Base-by-base conservation (phyloP, 2,113 vertebrate genomes). In the Ploceus nigricollis region DNA sequence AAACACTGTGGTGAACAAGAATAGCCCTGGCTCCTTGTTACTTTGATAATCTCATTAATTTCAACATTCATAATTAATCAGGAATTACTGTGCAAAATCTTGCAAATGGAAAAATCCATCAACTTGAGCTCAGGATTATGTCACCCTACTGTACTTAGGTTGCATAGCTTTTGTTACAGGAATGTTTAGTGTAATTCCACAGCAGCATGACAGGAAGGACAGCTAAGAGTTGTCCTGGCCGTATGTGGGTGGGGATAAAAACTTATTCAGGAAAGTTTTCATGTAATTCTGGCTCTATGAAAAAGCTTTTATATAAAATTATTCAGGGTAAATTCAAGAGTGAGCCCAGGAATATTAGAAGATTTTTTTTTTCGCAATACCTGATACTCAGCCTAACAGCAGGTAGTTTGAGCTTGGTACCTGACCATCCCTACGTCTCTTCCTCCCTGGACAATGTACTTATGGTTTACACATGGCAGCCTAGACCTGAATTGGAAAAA, bases 31-130 rank as follows among this genome's bases (percentile, higher is more conserved):
- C 24, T 84, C 37, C 6, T 73, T 73, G 6, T 37, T 94, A 20
- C 14, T 71, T 84, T 68, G 40, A 51, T 91, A 89, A 82, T 23
- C 57, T 87, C 33, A n/a, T 91, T 81, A 80, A 89, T 82, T 75
- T 71, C 60, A 84, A 33, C 3, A 2, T 65, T 57, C 50, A 65
- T 69, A 84, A 87, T 72, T 68, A 78, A 72, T 64, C n/a, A 40
- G 66, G 65, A 80, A 42, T 83, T 93, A 81, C 11, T 18, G 10
- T 44, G 53, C 28, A 75, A 73, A 90, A 37, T 58, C 60, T 80
- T 63, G 9, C 42, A 71, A 89, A 56, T 64, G 61, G 78, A 69
- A 95, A 90, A 91, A 89, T 70, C 45, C 15, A 35, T 81, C 45
- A 68, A 11, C 13, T 35, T 47, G 28, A 89, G 53, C 35, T 76